Base-by-base conservation (phyloP, 2,113 vertebrate species). In the Camelus bactrianus region DNA sequence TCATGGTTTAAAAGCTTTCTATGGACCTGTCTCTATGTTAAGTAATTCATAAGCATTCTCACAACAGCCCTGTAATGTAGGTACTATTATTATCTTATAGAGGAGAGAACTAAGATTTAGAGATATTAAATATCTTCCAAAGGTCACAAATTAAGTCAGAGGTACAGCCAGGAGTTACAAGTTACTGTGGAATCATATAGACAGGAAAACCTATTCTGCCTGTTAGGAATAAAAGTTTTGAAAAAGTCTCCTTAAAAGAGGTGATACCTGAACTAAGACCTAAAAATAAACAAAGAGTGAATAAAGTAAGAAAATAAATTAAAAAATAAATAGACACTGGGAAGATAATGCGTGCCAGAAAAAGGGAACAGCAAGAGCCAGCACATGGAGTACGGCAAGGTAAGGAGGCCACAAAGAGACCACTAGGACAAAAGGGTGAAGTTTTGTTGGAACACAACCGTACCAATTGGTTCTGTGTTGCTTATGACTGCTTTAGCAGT, bases 1-100 rank as follows among this genome's bases (percentile, higher is more conserved):
- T 81, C 38, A 64, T 76, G 20, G 17, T 69, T 95, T 76, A 81
- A 93, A 76, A 86, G 60, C 26, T 87, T 95, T 91, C 75, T 91
- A 22, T 81, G 52, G 69, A 48, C 35, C 22, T 26, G 38, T 69
- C 30, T 87, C 52, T 87, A 30, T 82, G 46, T 77, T 90, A 76
- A 64, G 11, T 82, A 93, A 76, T 82, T 86, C 58, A 62, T 4
- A 82, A 50, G 3, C 26, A 30, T 87, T 87, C n/a, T 93, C 65
- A 70, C 46, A 91, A 90, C 2, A 89, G 28, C 13, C 8, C 22
- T 54, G 11, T 60, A 81, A 62, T 69, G 9, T 32, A 70, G 15
- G 10, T 81, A 32, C 30, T 56, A 32, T 86, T 76, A 46, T 65
- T 62, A 69, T 56, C 24, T n/a, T 77, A 50, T 19, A 84, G 42